Evolutionary conservation across 2,888 invertebrate genomes (phyloP).

Genomic region (Epinotia bilunana): DNA sequence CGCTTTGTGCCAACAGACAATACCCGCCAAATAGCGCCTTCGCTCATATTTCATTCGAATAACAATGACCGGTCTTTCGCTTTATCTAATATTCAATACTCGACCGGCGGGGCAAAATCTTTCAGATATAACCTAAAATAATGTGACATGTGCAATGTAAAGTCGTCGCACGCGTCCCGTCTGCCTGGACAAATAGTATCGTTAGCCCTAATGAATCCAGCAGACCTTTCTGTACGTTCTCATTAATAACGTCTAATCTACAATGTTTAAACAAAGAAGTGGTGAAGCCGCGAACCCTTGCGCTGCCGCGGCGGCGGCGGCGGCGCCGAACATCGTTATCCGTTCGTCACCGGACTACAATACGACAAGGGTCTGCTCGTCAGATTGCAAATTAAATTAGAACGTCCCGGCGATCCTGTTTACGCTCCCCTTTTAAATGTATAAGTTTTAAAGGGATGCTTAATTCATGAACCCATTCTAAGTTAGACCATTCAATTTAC

Average conservation of each 20-base stretch:
- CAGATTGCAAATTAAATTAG: conserved; percentile 77
- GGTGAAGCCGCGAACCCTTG: conserved; percentile 55
- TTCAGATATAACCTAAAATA: conserved; percentile 24
- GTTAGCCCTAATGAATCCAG: conserved; percentile 59
- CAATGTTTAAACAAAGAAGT: conserved; percentile 66
- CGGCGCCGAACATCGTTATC: conserved; percentile 62
- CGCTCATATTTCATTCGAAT: conserved; percentile 75
- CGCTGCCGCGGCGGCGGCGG: conserved; percentile 32
- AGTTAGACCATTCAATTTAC: conserved; percentile 79
- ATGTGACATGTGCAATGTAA: conserved; percentile 10
- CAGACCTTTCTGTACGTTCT: conserved; percentile 61
- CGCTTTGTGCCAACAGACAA: conserved; percentile 73
- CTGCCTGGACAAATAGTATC: conserved; percentile 58
- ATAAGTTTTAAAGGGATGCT: conserved; percentile 74
- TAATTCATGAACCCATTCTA: conserved; percentile 78
- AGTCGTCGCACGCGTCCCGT: conserved; percentile 25
- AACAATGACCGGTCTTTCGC: conserved; percentile 71
- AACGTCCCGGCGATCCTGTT: conserved; percentile 68
- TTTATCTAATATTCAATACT: conserved; percentile 69
- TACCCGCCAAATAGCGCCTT: conserved; percentile 65
- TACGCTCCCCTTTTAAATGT: conserved; percentile 72
- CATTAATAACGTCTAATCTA: conserved; percentile 72
- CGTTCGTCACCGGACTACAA: conserved; percentile 67
- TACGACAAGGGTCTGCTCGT: conserved; percentile 62
- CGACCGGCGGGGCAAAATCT: conserved; percentile 57